Base-by-base conservation (phyloP, 2,113 vertebrate species). In the Lamprotornis superbus region DNA sequence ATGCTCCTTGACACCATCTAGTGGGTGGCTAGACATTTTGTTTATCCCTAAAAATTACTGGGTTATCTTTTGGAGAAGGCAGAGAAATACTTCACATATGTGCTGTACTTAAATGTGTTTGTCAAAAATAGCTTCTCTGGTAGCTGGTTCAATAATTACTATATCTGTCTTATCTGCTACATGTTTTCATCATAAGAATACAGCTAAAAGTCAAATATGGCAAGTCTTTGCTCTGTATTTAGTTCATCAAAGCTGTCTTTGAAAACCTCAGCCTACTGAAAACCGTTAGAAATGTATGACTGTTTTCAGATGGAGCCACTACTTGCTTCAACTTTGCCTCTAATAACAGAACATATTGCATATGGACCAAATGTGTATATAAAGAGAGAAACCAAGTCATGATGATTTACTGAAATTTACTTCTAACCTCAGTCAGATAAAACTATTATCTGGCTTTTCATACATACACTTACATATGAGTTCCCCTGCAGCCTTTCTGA, bases 1-100 rank as follows among this genome's bases (percentile, higher is more conserved):
- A 8, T 60, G 31, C 70, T 97, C 91, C 91, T 78, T 96, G 94
- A 67, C 95, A 91, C 93, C 87, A 87, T 56, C 95, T 93, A 91
- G 86, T 83, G 46, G 89, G 91, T 87, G 80, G 37, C 55, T 88
- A 55, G 52, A 83, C 79, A 90, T 83, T 67, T 80, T 59, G 35
- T 87, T 90, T 75, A n/a, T 56, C 23, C 39, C 21, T 57, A 31
- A 21, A 69, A 70, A 47, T 86, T 50, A 46, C 28, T 22, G 53
- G 53, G 15, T 60, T 79, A 35, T 64, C 46, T 76, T 79, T 49
- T 42, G 16, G 22, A 50, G 24, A 84, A 67, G 42, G 2, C 53
- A 78, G 21, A 59, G 14, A 56, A 50, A 85, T 33, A 49, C 2
- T 68, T 35, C n/a, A 42, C 28, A 14, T 30, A 70, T 19, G 24